These are phyloP conservation scores for Lasioglossum albipes DNA, from an alignment of 1,140 invertebrate genomes.

Conservation along the genomic window DNA sequence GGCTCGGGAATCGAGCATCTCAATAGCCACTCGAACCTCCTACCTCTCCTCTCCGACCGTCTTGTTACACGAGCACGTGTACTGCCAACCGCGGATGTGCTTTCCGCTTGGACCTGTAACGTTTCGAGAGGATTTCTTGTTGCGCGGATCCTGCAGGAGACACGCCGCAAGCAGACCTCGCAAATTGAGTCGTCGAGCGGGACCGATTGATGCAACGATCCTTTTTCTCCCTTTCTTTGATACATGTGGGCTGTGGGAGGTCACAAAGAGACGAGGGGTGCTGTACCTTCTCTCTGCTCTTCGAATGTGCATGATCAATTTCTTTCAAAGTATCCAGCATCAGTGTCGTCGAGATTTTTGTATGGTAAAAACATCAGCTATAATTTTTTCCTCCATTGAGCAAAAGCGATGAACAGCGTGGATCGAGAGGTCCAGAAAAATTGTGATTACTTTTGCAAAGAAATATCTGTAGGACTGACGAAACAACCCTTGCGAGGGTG, in stretches of 20 bases:
- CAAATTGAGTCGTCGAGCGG: not conserved
- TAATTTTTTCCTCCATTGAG: too few relatives aligned
- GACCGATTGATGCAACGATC: not conserved
- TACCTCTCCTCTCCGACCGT: constrained; percentile 39
- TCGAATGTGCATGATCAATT: too few relatives aligned
- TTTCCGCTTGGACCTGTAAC: constrained; percentile 37
- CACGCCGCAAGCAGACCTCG: not conserved
- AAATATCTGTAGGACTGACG: not conserved
- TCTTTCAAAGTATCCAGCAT: too few relatives aligned
- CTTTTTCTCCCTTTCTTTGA: too few relatives aligned
- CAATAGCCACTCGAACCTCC: constrained; percentile 71
- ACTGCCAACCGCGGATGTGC: constrained; percentile 37
- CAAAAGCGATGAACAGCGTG: too few relatives aligned
- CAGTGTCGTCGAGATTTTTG: too few relatives aligned
- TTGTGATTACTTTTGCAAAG: too few relatives aligned
- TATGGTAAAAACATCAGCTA: too few relatives aligned
- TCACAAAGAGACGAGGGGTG: too few relatives aligned
- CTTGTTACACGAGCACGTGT: constrained; percentile 64
- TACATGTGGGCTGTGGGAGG: too few relatives aligned
- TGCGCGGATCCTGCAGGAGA: not conserved
- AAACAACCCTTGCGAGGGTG: not conserved
- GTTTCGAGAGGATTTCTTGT: not conserved
- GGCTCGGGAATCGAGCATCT: constrained; percentile 67
- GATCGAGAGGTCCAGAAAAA: too few relatives aligned
- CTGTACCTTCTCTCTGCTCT: too few relatives aligned